Evolutionary conservation across 92 coral and sea anemone species (phyloP).

Genomic region (Galaxea fascicularis): DNA sequence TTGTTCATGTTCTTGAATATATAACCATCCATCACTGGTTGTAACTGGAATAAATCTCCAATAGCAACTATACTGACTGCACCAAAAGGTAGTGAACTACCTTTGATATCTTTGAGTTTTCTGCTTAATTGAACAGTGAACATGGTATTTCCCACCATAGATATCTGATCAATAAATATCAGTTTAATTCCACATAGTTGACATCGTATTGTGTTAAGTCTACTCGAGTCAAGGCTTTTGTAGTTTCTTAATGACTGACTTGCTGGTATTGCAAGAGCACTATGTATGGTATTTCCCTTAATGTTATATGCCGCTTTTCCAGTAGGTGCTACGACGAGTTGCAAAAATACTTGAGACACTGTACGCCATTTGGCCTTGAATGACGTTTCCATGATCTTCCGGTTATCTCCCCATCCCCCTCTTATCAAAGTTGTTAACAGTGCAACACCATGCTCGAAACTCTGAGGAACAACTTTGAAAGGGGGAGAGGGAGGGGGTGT

Average conservation of each 20-base stretch:
- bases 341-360: too few relatives aligned
- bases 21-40: slow-evolving; percentile 63
- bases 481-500: too few relatives aligned
- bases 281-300: too few relatives aligned
- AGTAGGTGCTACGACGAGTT: too few relatives aligned
- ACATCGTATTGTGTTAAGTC: slow-evolving; percentile 59
- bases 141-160: slow-evolving; percentile 76
- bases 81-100: slow-evolving; percentile 62
- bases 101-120: slow-evolving; percentile 45
- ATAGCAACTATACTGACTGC: slow-evolving; percentile 67
- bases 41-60: slow-evolving; percentile 62
- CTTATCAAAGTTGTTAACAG: too few relatives aligned
- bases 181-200: slow-evolving; percentile 53
- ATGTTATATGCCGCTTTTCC: too few relatives aligned
- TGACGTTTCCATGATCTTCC: too few relatives aligned
- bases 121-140: slow-evolving; percentile 64
- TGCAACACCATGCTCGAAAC: too few relatives aligned
- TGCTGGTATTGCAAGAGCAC: slow-evolving; percentile 76
- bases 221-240: slow-evolving; percentile 68
- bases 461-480: too few relatives aligned
- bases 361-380: too few relatives aligned
- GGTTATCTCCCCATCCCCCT: too few relatives aligned
- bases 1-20: slow-evolving; percentile 42
- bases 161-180: slow-evolving; percentile 54
- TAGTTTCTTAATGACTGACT: slow-evolving; percentile 61